Percentiles rank a stretch among this genome's conserved stretches.
These are phyloP conservation scores for Hesperia comma DNA, from an alignment of 2,888 invertebrate genomes.

Conservation along the genomic window DNA sequence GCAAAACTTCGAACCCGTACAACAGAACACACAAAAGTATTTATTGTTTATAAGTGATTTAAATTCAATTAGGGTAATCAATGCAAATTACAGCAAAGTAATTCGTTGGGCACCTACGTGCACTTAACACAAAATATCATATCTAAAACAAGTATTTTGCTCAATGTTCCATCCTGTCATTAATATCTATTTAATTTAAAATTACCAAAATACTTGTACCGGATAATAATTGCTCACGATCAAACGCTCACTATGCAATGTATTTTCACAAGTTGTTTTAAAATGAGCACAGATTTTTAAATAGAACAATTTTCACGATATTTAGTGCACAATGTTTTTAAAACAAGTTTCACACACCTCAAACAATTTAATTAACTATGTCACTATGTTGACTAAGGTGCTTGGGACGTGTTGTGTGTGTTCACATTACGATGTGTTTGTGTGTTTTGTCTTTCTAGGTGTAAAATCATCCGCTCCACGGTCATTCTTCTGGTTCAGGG, in stretches of 20 bases:
- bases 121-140: constrained; percentile 1
- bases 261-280: constrained; percentile 15
- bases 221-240: constrained; percentile 22
- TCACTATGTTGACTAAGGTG: constrained; percentile 52
- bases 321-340: constrained; percentile 20
- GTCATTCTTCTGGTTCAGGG: constrained; percentile 84
- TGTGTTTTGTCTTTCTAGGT: constrained; percentile 81
- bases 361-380: constrained; percentile 2
- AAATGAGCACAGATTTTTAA: constrained; percentile 36
- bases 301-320: constrained; percentile 17
- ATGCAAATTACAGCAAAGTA: constrained; percentile 22
- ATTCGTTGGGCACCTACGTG: constrained; percentile 26
- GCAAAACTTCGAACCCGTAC: constrained; percentile 33
- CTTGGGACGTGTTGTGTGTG: constrained; percentile 57
- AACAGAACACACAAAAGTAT: constrained; percentile 38
- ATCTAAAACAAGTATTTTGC: constrained; percentile 40
- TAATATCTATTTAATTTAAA: not conserved
- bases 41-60: constrained; percentile 5
- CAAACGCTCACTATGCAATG: constrained; percentile 10
- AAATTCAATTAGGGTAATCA: constrained; percentile 15
- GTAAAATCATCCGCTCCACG: constrained; percentile 83
- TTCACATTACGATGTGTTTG: constrained; percentile 73
- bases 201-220: constrained; percentile 26
- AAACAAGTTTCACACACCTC: constrained; percentile 24
- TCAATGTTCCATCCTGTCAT: constrained; percentile 26